Conservation (phyloP, 2,113 vertebrate species). For the Genyomyrus donnyi region DNA sequence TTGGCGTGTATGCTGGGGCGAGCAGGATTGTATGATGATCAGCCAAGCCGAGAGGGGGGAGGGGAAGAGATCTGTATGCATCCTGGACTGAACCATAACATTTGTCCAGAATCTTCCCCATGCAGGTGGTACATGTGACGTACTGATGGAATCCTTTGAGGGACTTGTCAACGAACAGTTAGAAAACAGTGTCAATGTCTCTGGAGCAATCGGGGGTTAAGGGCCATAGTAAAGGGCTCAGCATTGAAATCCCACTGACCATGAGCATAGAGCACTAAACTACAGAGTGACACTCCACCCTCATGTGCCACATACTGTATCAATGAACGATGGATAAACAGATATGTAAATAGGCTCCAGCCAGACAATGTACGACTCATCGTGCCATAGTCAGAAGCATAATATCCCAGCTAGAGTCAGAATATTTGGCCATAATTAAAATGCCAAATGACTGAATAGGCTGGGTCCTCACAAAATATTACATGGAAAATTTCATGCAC, state of each 20-base stretch:
- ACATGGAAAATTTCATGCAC: neutral
- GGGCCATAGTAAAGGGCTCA: neutral
- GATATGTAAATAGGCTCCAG: neutral
- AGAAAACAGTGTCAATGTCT: neutral
- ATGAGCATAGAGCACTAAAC: neutral
- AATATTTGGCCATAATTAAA: neutral
- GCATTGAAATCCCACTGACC: neutral
- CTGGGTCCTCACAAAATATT: neutral
- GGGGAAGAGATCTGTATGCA: too few relatives aligned
- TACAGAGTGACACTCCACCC: neutral
- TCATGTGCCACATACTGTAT: neutral
- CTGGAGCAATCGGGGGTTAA: neutral
- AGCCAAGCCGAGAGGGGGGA: too few relatives aligned
- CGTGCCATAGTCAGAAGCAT: neutral
- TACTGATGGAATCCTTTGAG: too few relatives aligned
- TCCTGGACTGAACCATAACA: too few relatives aligned
- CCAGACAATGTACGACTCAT: neutral
- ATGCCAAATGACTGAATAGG: neutral
- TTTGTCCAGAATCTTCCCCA: too few relatives aligned
- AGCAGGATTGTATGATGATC: too few relatives aligned
- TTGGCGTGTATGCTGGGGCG: too few relatives aligned
- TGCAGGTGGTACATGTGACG: too few relatives aligned
- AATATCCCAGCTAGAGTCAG: neutral
- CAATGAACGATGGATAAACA: neutral
- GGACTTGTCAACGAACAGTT: neutral